phyloP scores from a whole-genome alignment of 1,140 invertebrate genomes.

The Drosophila persimilis region DNA sequence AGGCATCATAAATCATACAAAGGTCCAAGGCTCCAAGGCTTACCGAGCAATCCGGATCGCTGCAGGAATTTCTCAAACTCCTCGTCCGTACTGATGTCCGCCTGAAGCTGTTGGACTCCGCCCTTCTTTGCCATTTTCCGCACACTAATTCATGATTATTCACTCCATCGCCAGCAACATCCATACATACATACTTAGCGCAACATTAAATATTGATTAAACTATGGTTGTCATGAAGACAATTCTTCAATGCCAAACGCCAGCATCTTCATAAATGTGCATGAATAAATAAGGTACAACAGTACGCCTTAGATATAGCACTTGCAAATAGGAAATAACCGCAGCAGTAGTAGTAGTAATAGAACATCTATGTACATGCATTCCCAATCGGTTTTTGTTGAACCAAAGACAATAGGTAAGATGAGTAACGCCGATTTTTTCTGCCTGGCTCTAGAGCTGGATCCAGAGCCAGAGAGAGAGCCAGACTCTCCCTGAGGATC shows the following conservation, averaged over 20 bases:
- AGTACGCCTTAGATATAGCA: too few relatives aligned
- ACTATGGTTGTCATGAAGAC: constrained; percentile 34
- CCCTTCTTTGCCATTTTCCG: constrained; percentile 87
- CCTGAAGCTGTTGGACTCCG: constrained; percentile 89
- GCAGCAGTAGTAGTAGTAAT: too few relatives aligned
- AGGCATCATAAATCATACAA: background rate
- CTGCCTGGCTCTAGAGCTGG: too few relatives aligned
- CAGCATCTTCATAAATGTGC: background rate
- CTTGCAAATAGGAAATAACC: too few relatives aligned
- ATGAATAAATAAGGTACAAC: too few relatives aligned
- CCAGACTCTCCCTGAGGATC: too few relatives aligned
- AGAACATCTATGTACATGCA: too few relatives aligned
- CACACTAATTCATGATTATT: constrained; percentile 35
- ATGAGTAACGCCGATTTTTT: too few relatives aligned
- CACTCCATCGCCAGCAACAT: constrained; percentile 13
- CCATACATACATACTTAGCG: constrained; percentile 3
- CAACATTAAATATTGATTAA: constrained; percentile 36
- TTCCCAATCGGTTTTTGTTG: too few relatives aligned
- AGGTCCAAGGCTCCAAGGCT: constrained; percentile 17
- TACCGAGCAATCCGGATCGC: constrained; percentile 91
- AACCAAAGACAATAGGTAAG: too few relatives aligned
- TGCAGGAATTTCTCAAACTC: constrained; percentile 93
- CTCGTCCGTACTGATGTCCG: constrained; percentile 92
- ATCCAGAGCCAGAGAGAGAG: too few relatives aligned
- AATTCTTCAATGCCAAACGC: background rate